Conservation (phyloP, 2,113 vertebrate species). For the Pteronura brasiliensis region DNA sequence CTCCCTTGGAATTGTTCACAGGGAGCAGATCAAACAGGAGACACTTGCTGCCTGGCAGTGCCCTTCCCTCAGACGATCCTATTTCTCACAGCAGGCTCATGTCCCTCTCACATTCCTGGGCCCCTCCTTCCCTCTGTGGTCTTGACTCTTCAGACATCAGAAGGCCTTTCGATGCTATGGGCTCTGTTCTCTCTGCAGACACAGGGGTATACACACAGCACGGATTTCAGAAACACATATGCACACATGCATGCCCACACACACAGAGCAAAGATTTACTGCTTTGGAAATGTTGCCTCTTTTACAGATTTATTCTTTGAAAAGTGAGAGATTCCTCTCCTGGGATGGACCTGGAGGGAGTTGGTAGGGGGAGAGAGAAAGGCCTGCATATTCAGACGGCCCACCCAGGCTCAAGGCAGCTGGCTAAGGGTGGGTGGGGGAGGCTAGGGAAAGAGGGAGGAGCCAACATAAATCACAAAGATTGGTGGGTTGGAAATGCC, state of each 20-base stretch:
- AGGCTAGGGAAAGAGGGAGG: neutral
- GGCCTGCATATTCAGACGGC: neutral
- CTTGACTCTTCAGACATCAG: neutral
- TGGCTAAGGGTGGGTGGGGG: neutral
- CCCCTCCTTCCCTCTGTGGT: neutral
- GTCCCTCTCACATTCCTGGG: neutral
- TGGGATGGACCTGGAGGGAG: neutral
- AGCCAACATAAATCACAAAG: neutral
- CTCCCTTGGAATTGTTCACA: neutral
- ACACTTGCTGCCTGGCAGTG: rapidly evolving
- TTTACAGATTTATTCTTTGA: slow-evolving; percentile 44
- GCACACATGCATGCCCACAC: neutral
- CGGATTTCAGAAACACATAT: neutral
- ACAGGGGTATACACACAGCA: neutral
- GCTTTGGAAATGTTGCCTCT: neutral
- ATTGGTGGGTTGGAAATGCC: neutral
- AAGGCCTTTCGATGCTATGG: neutral
- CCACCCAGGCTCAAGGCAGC: slow-evolving; percentile 16
- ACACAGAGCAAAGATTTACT: neutral
- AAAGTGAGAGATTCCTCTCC: neutral
- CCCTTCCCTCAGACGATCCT: neutral
- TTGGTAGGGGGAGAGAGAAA: neutral
- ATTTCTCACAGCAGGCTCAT: neutral
- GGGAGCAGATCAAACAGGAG: neutral
- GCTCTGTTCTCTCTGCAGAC: neutral